phyloP scores from a whole-genome alignment of 2,888 invertebrate genomes.

The Malthinus seriepunctatus region DNA sequence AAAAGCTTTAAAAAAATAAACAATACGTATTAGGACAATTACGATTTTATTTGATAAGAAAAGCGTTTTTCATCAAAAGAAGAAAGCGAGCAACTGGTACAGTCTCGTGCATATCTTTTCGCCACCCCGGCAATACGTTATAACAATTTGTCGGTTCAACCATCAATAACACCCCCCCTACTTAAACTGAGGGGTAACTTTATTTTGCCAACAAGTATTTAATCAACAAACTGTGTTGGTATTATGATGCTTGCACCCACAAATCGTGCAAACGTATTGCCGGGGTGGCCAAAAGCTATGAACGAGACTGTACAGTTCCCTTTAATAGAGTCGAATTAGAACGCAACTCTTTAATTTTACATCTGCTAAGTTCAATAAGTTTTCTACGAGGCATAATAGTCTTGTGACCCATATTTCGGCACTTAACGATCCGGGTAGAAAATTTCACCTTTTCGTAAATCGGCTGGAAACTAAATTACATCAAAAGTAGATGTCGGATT shows the following conservation, averaged over 20 bases:
- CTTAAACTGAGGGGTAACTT: too few relatives aligned
- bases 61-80: not conserved
- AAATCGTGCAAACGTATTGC: too few relatives aligned
- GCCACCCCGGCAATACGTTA: too few relatives aligned
- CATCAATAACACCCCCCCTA: too few relatives aligned
- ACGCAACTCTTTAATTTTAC: slow-evolving; percentile 30
- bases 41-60: not conserved
- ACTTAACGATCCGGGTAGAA: slow-evolving; percentile 33
- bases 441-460: slow-evolving; percentile 28
- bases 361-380: slow-evolving; percentile 33
- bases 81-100: slow-evolving; percentile 16
- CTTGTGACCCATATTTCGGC: slow-evolving; percentile 29
- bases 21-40: not conserved
- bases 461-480: slow-evolving; percentile 29
- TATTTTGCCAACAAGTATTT: too few relatives aligned
- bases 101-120: too few relatives aligned
- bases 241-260: too few relatives aligned
- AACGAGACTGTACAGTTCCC: too few relatives aligned
- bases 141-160: too few relatives aligned
- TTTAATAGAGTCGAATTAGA: slow-evolving; percentile 30
- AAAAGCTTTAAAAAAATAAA: too few relatives aligned
- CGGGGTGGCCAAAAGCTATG: too few relatives aligned
- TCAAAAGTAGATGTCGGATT: slow-evolving; percentile 24
- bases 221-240: too few relatives aligned
- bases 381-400: slow-evolving; percentile 30